Conservation (phyloP, 2,113 vertebrate species). For the Neogale vison region DNA sequence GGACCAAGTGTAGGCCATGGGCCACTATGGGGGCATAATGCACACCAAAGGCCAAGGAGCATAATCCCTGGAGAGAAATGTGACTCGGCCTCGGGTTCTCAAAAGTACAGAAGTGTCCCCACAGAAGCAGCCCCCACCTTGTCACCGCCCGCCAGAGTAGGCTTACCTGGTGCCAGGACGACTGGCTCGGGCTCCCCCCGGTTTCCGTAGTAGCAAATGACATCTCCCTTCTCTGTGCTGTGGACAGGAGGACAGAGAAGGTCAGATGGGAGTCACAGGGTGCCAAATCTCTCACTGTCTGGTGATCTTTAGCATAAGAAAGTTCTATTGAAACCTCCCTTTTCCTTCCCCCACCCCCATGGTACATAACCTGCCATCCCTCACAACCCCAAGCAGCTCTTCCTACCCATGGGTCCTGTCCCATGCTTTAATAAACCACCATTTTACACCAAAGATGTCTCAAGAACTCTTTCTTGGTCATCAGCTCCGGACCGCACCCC, state of each 20-base stretch:
- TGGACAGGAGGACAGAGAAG: slow-evolving; percentile 66
- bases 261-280: background rate
- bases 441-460: too few species aligned
- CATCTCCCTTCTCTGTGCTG: slow-evolving; percentile 93
- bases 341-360: too few species aligned
- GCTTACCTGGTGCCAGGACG: slow-evolving; percentile 92
- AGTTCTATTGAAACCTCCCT: too few species aligned
- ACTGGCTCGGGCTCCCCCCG: slow-evolving; percentile 92
- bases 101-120: background rate
- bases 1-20: background rate
- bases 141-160: background rate
- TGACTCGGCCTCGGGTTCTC: background rate
- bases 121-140: background rate
- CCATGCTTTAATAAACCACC: too few species aligned
- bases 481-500: too few species aligned
- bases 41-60: background rate
- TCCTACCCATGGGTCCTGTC: too few species aligned
- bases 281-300: fast-evolving
- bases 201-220: slow-evolving; percentile 99
- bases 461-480: too few species aligned
- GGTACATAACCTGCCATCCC: too few species aligned
- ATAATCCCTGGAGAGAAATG: background rate
- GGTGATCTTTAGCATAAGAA: background rate
- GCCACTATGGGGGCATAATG: background rate
- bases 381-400: too few species aligned